Base-by-base conservation (phyloP, 1,140 invertebrate genomes). In the Polyergus mexicanus region DNA sequence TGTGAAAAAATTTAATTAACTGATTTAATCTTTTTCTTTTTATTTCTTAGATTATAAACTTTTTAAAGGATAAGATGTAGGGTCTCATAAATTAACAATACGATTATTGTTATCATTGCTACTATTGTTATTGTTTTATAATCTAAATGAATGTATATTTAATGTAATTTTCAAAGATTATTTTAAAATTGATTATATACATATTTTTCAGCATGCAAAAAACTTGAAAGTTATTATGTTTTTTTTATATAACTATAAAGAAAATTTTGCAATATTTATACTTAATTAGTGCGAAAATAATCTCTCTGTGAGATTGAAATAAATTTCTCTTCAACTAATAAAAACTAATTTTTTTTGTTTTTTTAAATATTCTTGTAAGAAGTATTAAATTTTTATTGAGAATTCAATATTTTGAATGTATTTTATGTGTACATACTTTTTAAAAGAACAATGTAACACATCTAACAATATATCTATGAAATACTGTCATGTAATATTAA, bases 11-110 rank as follows among this genome's bases (percentile, higher is more conserved):
- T 7, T 51, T 51, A 10, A 38, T 56, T n/a, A 5, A 32, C 10
- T 54, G 47, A 54, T 0, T 28, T 69, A n/a, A 74, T 22, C 16
- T 72, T 32, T 72, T 11, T 74, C 51, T 74, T 35, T 54, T 71
- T 47, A 28, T 19, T 19, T 16, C 47, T 51, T 51, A 51, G 47
- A 16, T 16, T 47, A 13, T 3, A 13, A 11, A 47, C 2, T 41
- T 41, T 28, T 28, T 28, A 72, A 32, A n/a, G 5, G 16, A 41
- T 56, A 54, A 56, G n/a, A 72, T 19, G 47, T 25, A 32, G 32
- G 28, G 35, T 25, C 8, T 75, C 4, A n/a, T 19, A 32, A 35
- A 22, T 25, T 68, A 35, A 4, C 6, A 44, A 44, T 44, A 69
- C 2, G 0, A 3, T 22, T 54, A 54, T 54, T 58, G n/a, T 58